Percentiles rank a stretch among this genome's conserved stretches.
Evolutionary conservation across 2,113 vertebrate genomes (phyloP).

Genomic region (Syngnathoides biaculeatus): DNA sequence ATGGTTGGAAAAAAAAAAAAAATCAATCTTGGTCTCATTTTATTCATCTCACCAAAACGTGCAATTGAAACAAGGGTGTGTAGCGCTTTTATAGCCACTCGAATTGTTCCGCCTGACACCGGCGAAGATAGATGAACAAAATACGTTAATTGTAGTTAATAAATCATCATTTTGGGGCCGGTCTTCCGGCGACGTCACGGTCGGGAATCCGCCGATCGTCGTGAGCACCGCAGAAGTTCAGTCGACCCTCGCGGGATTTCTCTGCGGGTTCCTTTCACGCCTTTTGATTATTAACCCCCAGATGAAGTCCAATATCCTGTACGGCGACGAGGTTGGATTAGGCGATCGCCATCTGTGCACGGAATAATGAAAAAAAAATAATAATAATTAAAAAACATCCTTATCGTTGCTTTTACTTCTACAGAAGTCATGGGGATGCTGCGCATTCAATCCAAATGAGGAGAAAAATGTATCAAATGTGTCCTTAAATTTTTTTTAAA

Average conservation of each 20-base stretch:
- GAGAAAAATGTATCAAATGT: no score
- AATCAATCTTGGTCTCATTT: background rate
- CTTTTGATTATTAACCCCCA: conserved; percentile 29
- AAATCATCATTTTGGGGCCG: background rate
- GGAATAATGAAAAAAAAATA: no score
- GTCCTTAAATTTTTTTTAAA: no score
- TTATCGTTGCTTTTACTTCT: background rate
- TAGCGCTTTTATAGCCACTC: background rate
- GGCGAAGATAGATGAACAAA: background rate
- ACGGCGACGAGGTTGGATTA: conserved; percentile 37
- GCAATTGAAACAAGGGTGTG: background rate
- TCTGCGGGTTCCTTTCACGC: conserved; percentile 28
- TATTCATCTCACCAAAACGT: background rate
- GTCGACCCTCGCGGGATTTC: conserved; percentile 15
- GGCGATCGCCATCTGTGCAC: background rate
- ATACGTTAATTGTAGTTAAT: background rate
- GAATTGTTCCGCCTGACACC: background rate
- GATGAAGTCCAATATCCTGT: conserved; percentile 39
- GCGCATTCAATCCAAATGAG: no score
- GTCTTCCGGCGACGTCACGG: background rate
- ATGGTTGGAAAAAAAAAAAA: background rate
- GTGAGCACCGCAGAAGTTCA: conserved; percentile 26
- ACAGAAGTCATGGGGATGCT: background rate
- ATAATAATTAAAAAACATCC: no score
- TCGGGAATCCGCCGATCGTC: background rate